Evolutionary conservation across 2,888 invertebrate genomes (phyloP).

Genomic region (Leptopilina myrica): DNA sequence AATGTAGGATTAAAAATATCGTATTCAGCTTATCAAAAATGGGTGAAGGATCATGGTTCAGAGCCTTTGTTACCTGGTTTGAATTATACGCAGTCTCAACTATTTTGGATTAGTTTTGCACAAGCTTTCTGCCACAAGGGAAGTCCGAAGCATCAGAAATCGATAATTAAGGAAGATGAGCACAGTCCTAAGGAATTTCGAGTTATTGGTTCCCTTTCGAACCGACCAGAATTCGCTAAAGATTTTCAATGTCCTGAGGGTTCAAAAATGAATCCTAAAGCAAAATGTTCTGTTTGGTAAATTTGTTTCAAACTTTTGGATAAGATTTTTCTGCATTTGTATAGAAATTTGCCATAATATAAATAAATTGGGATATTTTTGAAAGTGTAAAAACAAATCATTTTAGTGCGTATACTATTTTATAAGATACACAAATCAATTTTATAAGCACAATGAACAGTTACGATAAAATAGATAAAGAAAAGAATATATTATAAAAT

Average conservation of each 20-base stretch:
- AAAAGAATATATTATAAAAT: too few species aligned
- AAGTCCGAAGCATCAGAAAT: conserved; percentile 83
- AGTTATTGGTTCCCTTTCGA: conserved; percentile 80
- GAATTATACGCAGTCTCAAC: too few species aligned
- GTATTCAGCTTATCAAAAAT: conserved; percentile 85
- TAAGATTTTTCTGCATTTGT: too few species aligned
- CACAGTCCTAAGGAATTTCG: conserved; percentile 84
- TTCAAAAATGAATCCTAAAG: conserved; percentile 80
- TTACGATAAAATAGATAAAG: too few species aligned
- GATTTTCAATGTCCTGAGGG: conserved; percentile 81
- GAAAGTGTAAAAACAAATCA: too few species aligned
- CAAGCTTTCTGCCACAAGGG: conserved; percentile 81
- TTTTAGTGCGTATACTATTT: too few species aligned
- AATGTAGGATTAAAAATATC: conserved; percentile 95
- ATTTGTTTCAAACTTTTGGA: background rate
- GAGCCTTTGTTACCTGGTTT: conserved; percentile 85
- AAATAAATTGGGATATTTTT: too few species aligned
- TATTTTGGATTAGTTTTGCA: conserved; percentile 72
- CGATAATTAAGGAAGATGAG: too few species aligned
- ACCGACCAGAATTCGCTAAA: conserved; percentile 79
- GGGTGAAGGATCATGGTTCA: conserved; percentile 75
- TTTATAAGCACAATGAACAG: too few species aligned
- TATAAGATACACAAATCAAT: too few species aligned
- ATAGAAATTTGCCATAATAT: too few species aligned
- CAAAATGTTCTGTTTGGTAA: conserved; percentile 82